phyloP scores from a whole-genome alignment of 2,113 vertebrate genomes.

The Neomonachus schauinslandi region DNA sequence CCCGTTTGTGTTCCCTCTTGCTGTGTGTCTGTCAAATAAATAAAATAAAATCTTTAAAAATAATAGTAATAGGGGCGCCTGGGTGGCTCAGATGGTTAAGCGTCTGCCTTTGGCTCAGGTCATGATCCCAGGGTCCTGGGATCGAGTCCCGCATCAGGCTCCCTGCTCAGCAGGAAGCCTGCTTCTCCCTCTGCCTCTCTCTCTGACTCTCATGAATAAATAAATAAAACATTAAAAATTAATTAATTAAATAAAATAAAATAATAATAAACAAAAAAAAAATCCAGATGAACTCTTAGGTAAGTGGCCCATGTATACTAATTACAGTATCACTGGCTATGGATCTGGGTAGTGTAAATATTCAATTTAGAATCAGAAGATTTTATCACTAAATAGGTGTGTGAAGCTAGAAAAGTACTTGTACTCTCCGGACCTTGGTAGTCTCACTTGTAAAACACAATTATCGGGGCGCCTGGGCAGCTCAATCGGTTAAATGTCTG shows the following conservation, averaged over 20 bases:
- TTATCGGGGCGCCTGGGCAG: background rate
- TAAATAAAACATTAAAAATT: background rate
- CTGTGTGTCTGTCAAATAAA: too few relatives aligned
- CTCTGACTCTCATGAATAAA: too few relatives aligned
- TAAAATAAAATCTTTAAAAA: too few relatives aligned
- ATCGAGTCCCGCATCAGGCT: too few relatives aligned
- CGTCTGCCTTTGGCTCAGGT: too few relatives aligned
- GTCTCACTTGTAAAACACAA: background rate
- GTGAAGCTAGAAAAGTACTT: background rate
- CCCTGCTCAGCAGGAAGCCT: too few relatives aligned
- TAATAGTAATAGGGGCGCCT: too few relatives aligned
- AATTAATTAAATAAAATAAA: background rate
- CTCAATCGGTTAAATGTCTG: background rate
- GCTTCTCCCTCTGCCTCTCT: too few relatives aligned
- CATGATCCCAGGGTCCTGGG: too few relatives aligned
- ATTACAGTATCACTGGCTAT: background rate
- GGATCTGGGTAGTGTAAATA: background rate
- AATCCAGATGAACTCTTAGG: background rate
- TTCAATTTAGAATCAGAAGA: slow-evolving; percentile 30
- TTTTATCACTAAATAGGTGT: background rate
- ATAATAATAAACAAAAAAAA: background rate
- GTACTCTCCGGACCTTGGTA: background rate
- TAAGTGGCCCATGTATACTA: background rate
- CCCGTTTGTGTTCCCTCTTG: too few relatives aligned
- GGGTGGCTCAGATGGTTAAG: too few relatives aligned